These are phyloP conservation scores for Brachypalpus laphriformis DNA, from an alignment of 2,888 invertebrate genomes.

Conservation along the genomic window DNA sequence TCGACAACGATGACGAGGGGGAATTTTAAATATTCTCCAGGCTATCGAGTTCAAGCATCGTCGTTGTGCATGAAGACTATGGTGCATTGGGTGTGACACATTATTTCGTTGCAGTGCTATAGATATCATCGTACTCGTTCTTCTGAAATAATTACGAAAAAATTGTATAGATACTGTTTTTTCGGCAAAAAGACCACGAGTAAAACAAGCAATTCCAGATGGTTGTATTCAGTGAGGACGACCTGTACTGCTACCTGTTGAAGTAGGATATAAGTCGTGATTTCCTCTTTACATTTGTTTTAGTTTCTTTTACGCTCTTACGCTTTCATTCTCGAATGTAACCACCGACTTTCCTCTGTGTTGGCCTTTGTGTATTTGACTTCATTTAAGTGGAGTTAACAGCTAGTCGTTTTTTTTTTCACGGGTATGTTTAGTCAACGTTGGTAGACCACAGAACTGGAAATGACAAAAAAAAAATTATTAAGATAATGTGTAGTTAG, in stretches of 20 bases:
- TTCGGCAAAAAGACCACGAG: neutral
- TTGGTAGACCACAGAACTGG: neutral
- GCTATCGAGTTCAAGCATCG: conserved; percentile 31
- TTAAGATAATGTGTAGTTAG: neutral
- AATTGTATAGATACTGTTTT: neutral
- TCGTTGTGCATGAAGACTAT: neutral
- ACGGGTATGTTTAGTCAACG: neutral
- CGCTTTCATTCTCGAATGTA: neutral
- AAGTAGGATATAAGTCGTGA: conserved; percentile 17
- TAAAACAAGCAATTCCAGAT: conserved; percentile 19
- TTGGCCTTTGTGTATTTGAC: conserved; percentile 4
- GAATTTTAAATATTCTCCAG: conserved; percentile 54
- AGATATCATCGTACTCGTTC: neutral
- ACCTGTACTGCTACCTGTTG: conserved; percentile 12
- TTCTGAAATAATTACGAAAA: conserved; percentile 35
- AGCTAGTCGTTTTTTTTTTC: conserved; percentile 15
- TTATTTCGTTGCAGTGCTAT: neutral
- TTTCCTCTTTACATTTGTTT: conserved; percentile 14
- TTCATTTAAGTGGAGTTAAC: conserved; percentile 34
- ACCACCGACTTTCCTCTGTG: neutral
- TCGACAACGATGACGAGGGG: conserved; percentile 2
- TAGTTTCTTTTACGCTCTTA: conserved; percentile 1
- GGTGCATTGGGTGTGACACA: conserved; percentile 23
- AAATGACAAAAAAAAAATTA: conserved; percentile 1
- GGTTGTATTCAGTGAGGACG: conserved; percentile 14